Base-by-base conservation (phyloP, 2,888 invertebrate genomes). In the Asteroscopus sphinx region DNA sequence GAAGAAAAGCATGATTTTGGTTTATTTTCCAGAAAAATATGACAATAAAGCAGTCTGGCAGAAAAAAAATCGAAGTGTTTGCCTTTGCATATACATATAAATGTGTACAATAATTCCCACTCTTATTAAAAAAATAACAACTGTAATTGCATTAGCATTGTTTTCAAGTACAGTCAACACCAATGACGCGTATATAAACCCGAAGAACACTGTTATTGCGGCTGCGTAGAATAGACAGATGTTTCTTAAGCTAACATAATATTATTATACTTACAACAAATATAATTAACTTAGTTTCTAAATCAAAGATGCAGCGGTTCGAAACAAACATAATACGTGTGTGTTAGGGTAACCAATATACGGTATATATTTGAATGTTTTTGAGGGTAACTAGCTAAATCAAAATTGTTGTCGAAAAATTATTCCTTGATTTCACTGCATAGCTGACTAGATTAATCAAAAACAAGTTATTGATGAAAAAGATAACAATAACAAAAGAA, bases 221-320 rank as follows among this genome's bases (percentile, higher is more conserved):
- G 62, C 68, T 74, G 57, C 68, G 57, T 40, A 45, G 30, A 21
- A 15, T 73, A 76, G 55, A 79, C 82, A 82, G 78, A 58, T 83
- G 82, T 75, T 75, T 44, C 25, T 21, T 49, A 9, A 72, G 61
- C 58, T 76, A 79, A 79, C 61, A 78, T 32, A 33, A 21, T 12
- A 15, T n/a, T 30, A 16, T 5, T 33, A 32, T 9, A 9, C 1
- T 26, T 16, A 17, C 2, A 5, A 16, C 8, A 15, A 13, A 25
- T 11, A n/a, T 16, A 25, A n/a, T n/a, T n/a, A 21, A 21, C 21
- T 21, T 21, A 21, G 21, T 21, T 21, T 6, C 6, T 21, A 21
- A 21, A 6, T 4, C 21, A 21, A 21, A 21, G 21, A 6, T 21
- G 4, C 21, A 21, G 21, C 4, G 21, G 21, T 6, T 21, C 21